Evolutionary conservation across 2,113 vertebrate species (phyloP), one percentile per base, ranked within the genome.

Genomic region (Cynoglossus semilaevis): DNA sequence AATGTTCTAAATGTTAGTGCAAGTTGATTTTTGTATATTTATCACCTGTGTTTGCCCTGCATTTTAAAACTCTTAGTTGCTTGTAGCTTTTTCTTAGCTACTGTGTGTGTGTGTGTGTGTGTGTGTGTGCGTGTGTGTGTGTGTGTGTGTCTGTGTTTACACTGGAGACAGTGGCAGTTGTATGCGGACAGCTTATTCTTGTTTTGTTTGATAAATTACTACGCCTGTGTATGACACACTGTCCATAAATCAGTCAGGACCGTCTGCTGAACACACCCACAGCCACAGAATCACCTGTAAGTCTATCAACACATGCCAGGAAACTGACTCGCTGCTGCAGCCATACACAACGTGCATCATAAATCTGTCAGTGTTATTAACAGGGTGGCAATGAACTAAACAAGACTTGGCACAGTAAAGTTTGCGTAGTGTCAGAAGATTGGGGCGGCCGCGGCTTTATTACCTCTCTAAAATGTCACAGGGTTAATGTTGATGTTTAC

Each of bases 291-390:
- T 82, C 76, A 84, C 75, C 80, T 77, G 67, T 55, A 47, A 76
- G 75, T 79, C 70, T 80, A 62, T 80, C 80, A 80, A 75, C 59
- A 49, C 68, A 74, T 40, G 72, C 74, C 82, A 77, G 64, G 51
- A 63, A 72, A 74, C 51, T 78, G 76, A 72, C 74, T 69, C 16
- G 52, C 67, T 7, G 71, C 76, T 70, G 53, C 67, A 13, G 54
- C 60, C 68, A 63, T 68, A 65, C 49, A 80, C 73, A 66, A 76
- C 69, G 67, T 62, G 19, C 53, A 75, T 67, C 83, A 83, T 78
- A 78, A 81, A 83, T 69, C 80, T 87, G 80, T 83, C 82, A 85
- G 50, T 67, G 68, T 74, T 77, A 74, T 70, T 73, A 79, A 83
- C 75, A 60, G 49, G 41, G 53, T 19, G 58, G 71, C 59, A 54